A percentile compares a stretch with the other conserved stretches of the same genome.
These are phyloP conservation scores for Phenganax stokvisi DNA, from an alignment of 92 coral and sea anemone genomes.

Conservation along the genomic window DNA sequence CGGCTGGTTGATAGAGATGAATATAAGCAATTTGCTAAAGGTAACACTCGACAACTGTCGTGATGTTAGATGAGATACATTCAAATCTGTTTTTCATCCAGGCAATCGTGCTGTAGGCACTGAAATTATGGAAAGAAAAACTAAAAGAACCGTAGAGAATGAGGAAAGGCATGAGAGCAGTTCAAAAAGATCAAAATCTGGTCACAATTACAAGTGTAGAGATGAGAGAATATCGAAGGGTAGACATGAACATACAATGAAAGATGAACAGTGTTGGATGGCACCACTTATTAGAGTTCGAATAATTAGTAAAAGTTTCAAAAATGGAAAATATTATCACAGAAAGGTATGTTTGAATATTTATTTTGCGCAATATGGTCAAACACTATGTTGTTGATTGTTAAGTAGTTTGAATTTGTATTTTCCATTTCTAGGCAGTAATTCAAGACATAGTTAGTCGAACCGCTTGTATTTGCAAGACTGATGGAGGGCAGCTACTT, in stretches of 20 bases:
- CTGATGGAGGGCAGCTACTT: conserved; percentile 81
- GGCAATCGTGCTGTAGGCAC: not conserved
- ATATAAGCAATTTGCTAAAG: conserved; percentile 61
- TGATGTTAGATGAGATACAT: not conserved
- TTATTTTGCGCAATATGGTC: not conserved
- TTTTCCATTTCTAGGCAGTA: conserved; percentile 49
- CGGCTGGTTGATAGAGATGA: conserved; percentile 65
- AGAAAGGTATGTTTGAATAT: conserved; percentile 53
- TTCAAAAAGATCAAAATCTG: conserved; percentile 24
- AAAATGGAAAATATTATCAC: conserved; percentile 86
- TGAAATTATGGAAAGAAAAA: conserved; percentile 36
- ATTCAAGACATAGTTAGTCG: conserved; percentile 72
- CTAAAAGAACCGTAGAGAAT: conserved; percentile 52
- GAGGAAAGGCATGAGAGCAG: conserved; percentile 28
- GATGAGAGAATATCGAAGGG: conserved; percentile 30
- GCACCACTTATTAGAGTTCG: conserved; percentile 81
- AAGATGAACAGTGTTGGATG: conserved; percentile 61
- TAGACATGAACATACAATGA: conserved; percentile 19
- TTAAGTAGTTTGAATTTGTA: not conserved
- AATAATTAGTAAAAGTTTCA: conserved; percentile 76
- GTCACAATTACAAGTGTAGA: conserved; percentile 35
- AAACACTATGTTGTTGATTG: not conserved
- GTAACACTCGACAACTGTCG: conserved; percentile 22
- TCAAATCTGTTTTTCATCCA: not conserved
- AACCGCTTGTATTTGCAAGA: conserved; percentile 68